phyloP scores from a whole-genome alignment of 2,888 invertebrate species.

The Trimorus sp. region DNA sequence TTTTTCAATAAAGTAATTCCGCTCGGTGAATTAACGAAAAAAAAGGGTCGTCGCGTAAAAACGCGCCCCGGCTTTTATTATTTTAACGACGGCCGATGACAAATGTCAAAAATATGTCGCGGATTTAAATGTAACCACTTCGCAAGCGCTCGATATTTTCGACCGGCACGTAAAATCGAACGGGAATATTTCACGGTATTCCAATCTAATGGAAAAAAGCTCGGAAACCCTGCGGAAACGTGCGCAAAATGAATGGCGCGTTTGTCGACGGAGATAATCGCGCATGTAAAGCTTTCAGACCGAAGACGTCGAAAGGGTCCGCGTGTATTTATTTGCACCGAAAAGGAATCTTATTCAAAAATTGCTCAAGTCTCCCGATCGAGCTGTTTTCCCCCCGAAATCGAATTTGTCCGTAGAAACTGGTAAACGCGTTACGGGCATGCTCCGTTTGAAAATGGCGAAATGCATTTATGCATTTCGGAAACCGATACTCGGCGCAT shows the following conservation, averaged over 20 bases:
- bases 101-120: constrained; percentile 46
- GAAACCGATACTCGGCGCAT: constrained; percentile 52
- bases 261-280: constrained; percentile 27
- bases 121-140: constrained; percentile 52
- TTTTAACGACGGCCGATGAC: constrained; percentile 31
- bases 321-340: too few relatives aligned
- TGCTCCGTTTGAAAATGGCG: constrained; percentile 58
- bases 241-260: constrained; percentile 30
- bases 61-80: constrained; percentile 21
- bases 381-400: too few relatives aligned
- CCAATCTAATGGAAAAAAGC: constrained; percentile 42
- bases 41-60: not conserved
- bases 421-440: constrained; percentile 51
- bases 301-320: too few relatives aligned
- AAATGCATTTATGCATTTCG: constrained; percentile 52
- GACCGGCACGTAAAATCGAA: constrained; percentile 23
- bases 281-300: constrained; percentile 27
- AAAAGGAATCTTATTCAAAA: too few relatives aligned
- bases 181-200: constrained; percentile 44
- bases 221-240: not conserved
- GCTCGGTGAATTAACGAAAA: constrained; percentile 14
- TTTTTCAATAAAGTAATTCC: not conserved
- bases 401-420: constrained; percentile 22
- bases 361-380: too few relatives aligned
- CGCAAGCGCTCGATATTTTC: constrained; percentile 44